Base-by-base conservation (phyloP, 2,113 vertebrate genomes). In the Hippoglossus stenolepis region DNA sequence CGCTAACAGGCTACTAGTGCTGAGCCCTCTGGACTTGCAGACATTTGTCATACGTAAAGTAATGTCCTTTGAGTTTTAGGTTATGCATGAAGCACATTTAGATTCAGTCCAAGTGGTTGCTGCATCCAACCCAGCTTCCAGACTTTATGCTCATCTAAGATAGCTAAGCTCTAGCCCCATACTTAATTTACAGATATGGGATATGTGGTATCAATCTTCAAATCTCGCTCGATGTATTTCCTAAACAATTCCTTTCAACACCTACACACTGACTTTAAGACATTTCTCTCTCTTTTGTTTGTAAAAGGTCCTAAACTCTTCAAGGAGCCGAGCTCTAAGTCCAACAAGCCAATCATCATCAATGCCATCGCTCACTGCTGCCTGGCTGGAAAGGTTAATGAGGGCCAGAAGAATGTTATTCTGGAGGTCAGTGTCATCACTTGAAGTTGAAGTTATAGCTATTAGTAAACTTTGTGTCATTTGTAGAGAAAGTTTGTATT, bases 301-400 rank as follows among this genome's bases (percentile, higher is more conserved):
- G 9, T 74, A 35, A 14, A 74, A 98, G 98, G 98, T 82, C 97
- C 97, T 18, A 98, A 96, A 91, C 94, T 99, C 54, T 99, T 98
- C 80, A 99, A 97, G 89, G 97, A 99, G 45, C 97, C 97, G 13
- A 97, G 97, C 67, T 97, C 97, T 81, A 99, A 99, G 73, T 99
- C 98, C 20, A 99, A 99, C 94, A 99, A 98, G 58, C 94, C 95
- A 0, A 97, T 99, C 65, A 98, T 99, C 73, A 96, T 97, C 89
- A 99, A 98, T 0, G 98, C 98, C 56, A 95, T 99, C 3, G 95
- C 96, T 43, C 97, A 98, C 79, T 99, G 97, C 94, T 99, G 98
- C 79, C 95, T 99, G 69, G 97, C 98, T 6, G 98, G 98, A 23
- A 98, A 96, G 82, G 98, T 99, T 75, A 99, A 99, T 0, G 98